Conservation (phyloP, 2,888 invertebrate species). For the Standfussiana lucernea region DNA sequence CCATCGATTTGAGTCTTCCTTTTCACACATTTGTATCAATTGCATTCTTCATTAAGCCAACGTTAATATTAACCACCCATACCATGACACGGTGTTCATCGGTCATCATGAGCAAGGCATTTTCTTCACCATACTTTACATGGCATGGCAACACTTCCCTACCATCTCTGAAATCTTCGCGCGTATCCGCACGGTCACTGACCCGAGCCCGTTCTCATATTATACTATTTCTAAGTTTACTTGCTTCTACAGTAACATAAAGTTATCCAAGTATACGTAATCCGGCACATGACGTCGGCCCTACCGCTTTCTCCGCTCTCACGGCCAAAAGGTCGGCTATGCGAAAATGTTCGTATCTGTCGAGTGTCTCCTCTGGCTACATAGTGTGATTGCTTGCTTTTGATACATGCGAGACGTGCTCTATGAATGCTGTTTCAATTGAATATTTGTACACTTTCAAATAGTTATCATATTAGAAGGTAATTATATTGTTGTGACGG, state of each 20-base stretch:
- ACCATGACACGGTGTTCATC: background rate
- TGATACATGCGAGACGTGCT: slow-evolving; percentile 23
- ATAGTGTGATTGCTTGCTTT: slow-evolving; percentile 24
- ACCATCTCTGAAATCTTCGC: background rate
- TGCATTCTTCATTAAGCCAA: background rate
- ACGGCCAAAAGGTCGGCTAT: slow-evolving; percentile 65
- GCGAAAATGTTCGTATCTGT: slow-evolving; percentile 59
- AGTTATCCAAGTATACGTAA: slow-evolving; percentile 42
- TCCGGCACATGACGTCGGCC: slow-evolving; percentile 46
- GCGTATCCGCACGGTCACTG: slow-evolving; percentile 6
- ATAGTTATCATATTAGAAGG: slow-evolving; percentile 34
- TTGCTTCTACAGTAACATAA: slow-evolving; percentile 28
- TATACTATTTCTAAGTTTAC: background rate
- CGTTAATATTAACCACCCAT: background rate
- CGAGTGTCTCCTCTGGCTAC: slow-evolving; percentile 26
- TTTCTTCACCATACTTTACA: background rate
- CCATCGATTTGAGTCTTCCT: background rate
- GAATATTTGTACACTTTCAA: slow-evolving; percentile 27
- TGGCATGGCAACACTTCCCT: background rate
- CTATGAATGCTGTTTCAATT: slow-evolving; percentile 26
- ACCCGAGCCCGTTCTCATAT: background rate
- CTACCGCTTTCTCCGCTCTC: slow-evolving; percentile 66
- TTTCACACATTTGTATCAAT: background rate
- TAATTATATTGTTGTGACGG: slow-evolving; percentile 3
- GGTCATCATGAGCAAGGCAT: background rate